phyloP scores from a whole-genome alignment of 2,797 vertebrate species.

The Paedocypris micromegethes region DNA sequence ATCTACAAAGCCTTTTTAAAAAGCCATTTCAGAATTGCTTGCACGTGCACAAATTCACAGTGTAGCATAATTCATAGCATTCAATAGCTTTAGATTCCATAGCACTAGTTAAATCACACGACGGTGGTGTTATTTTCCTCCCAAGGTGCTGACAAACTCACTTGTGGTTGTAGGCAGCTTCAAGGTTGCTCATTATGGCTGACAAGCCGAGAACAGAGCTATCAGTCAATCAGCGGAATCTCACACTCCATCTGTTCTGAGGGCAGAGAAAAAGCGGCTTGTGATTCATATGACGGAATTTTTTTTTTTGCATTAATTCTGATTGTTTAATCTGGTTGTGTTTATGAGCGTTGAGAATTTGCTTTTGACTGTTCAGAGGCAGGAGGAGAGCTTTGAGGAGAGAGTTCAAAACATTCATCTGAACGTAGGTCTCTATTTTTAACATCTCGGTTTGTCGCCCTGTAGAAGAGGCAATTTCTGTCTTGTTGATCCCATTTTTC shows the following conservation, averaged over 20 bases:
- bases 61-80: too few relatives aligned
- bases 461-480: slow-evolving; percentile 38
- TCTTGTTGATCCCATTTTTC: slow-evolving; percentile 40
- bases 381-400: slow-evolving; percentile 58
- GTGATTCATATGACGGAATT: slow-evolving; percentile 57
- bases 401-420: slow-evolving; percentile 60
- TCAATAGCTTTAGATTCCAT: too few relatives aligned
- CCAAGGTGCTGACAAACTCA: slow-evolving; percentile 36
- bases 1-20: slow-evolving; percentile 24
- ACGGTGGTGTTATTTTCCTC: slow-evolving; percentile 28
- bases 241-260: slow-evolving; percentile 40
- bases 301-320: slow-evolving; percentile 59
- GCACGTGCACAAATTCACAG: too few relatives aligned
- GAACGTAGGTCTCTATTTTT: slow-evolving; percentile 62
- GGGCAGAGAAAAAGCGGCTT: slow-evolving; percentile 34
- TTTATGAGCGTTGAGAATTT: slow-evolving; percentile 63
- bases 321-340: slow-evolving; percentile 66
- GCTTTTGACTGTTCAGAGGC: slow-evolving; percentile 55
- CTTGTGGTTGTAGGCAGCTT: slow-evolving; percentile 25
- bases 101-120: neutral
- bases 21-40: neutral
- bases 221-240: slow-evolving; percentile 37
- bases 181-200: slow-evolving; percentile 31
- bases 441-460: slow-evolving; percentile 19
- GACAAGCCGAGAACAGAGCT: slow-evolving; percentile 27